phyloP scores from a whole-genome alignment of 2,797 vertebrate species.

The Pogonophryne albipinna region DNA sequence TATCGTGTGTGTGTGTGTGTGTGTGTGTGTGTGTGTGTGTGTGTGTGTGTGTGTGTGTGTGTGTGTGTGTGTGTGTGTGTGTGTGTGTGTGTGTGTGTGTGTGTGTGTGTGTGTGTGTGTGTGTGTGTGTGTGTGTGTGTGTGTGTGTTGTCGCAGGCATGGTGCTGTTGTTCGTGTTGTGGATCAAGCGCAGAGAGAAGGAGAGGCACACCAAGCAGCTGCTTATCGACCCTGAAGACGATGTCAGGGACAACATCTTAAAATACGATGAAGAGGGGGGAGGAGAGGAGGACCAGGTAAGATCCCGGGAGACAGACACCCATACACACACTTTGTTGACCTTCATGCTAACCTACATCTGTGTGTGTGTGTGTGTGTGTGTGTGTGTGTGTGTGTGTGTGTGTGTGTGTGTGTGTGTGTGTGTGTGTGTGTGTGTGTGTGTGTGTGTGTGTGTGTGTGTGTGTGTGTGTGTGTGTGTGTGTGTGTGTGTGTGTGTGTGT shows the following conservation, averaged over 20 bases:
- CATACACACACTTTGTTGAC: background rate
- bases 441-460: too few species aligned
- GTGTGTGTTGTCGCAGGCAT: slow-evolving; percentile 82
- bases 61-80: too few species aligned
- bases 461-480: too few species aligned
- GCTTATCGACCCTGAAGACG: slow-evolving; percentile 95
- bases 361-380: background rate
- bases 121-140: too few species aligned
- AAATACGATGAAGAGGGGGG: slow-evolving; percentile 96
- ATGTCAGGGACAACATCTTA: slow-evolving; percentile 96
- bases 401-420: too few species aligned
- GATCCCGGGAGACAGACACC: slow-evolving; percentile 9
- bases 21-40: too few species aligned
- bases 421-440: too few species aligned
- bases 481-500: too few species aligned
- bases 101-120: background rate
- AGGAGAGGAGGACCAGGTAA: slow-evolving; percentile 96
- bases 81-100: background rate
- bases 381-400: too few species aligned
- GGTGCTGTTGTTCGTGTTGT: slow-evolving; percentile 93
- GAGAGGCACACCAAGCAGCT: slow-evolving; percentile 95
- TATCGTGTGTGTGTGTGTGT: background rate
- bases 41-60: too few species aligned
- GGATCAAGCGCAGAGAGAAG: slow-evolving; percentile 94
- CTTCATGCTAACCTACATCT: slow-evolving; percentile 23